phyloP scores from a whole-genome alignment of 2,113 vertebrate genomes.

The Panthera tigris region DNA sequence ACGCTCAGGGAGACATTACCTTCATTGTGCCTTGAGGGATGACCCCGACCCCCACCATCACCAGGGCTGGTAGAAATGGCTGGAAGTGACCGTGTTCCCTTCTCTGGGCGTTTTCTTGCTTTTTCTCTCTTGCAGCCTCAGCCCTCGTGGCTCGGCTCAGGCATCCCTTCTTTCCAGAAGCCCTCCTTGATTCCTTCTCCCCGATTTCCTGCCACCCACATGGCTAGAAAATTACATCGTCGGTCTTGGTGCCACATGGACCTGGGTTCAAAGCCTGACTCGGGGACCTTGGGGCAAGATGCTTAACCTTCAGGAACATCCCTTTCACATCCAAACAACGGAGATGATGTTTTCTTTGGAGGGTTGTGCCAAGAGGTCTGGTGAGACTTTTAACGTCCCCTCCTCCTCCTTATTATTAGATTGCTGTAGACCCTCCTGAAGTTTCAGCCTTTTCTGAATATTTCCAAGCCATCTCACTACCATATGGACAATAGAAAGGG shows the following conservation, averaged over 20 bases:
- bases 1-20: not conserved
- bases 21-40: not conserved
- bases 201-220: fast-evolving
- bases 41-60: not conserved
- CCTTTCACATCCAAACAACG: not conserved
- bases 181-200: not conserved
- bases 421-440: not conserved
- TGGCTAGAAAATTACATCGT: fast-evolving
- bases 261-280: not conserved
- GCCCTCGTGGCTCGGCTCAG: not conserved
- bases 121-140: not conserved
- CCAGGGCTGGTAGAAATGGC: not conserved
- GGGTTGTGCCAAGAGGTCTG: not conserved
- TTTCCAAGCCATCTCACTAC: not conserved
- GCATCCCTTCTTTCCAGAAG: not conserved
- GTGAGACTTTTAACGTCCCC: not conserved
- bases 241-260: not conserved
- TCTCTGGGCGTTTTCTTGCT: not conserved
- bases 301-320: not conserved
- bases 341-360: not conserved
- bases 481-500: not conserved
- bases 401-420: not conserved
- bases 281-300: not conserved
- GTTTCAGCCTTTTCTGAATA: not conserved
- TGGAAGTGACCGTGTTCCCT: not conserved